phyloP scores from a whole-genome alignment of 2,113 vertebrate genomes.

The Oreochromis niloticus region DNA sequence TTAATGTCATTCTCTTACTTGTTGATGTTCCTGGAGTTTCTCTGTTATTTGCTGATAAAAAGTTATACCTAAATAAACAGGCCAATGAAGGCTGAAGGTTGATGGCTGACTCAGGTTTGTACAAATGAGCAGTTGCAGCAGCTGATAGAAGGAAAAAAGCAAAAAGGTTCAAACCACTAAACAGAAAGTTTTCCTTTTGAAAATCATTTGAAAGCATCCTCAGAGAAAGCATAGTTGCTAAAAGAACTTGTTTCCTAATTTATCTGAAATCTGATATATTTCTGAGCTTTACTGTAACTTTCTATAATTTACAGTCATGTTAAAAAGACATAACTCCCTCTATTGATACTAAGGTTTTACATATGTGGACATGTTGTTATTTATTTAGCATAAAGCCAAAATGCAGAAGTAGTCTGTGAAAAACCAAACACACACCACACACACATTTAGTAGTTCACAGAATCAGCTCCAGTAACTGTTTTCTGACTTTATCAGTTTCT shows the following conservation, averaged over 20 bases:
- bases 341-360: accelerated
- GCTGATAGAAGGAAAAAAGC: not conserved
- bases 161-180: accelerated
- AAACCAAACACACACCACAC: not conserved
- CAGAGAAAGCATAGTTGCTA: accelerated
- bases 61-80: accelerated
- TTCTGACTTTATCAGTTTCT: not conserved
- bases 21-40: not conserved
- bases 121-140: not conserved
- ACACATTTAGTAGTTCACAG: not conserved
- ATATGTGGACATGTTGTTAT: accelerated
- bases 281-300: not conserved
- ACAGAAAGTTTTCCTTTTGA: not conserved
- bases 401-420: not conserved
- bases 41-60: accelerated
- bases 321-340: accelerated
- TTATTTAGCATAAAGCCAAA: not conserved
- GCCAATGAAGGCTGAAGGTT: accelerated
- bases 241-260: accelerated
- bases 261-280: accelerated
- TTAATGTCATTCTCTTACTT: not conserved
- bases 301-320: accelerated
- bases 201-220: accelerated
- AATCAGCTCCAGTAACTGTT: not conserved
- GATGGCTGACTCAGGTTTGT: accelerated